Conservation (phyloP, 1,140 invertebrate species). For the Drosophila arizonae region DNA sequence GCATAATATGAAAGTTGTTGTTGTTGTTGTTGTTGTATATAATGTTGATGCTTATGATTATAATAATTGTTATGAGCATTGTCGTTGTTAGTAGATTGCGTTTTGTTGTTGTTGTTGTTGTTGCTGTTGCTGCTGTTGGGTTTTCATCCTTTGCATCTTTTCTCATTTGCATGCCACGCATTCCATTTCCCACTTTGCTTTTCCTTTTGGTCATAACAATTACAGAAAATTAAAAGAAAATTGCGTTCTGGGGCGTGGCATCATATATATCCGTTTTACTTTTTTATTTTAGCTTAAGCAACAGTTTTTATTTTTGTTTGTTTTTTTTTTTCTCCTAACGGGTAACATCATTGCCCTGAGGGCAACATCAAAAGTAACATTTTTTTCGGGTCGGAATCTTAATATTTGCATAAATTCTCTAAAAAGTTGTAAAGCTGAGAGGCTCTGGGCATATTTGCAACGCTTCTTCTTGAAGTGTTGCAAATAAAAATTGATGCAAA, state of each 20-base stretch:
- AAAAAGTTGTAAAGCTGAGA: not conserved
- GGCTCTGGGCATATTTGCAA: not conserved
- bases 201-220: conserved; percentile 46
- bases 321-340: not conserved
- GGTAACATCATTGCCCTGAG: not conserved
- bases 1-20: conserved; percentile 60
- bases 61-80: conserved; percentile 65
- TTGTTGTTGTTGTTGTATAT: conserved; percentile 52
- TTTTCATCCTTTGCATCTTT: conserved; percentile 14
- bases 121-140: conserved; percentile 4
- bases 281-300: not conserved
- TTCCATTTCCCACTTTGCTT: conserved; percentile 25
- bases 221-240: conserved; percentile 60
- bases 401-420: conserved; percentile 3
- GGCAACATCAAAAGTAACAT: conserved; percentile 1
- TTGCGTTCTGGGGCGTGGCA: conserved; percentile 38
- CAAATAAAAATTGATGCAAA: too few species aligned
- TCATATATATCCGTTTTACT: conserved; percentile 1
- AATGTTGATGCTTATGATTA: conserved; percentile 70
- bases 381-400: not conserved
- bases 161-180: conserved; percentile 54
- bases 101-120: conserved; percentile 9
- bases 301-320: not conserved
- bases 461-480: too few species aligned
- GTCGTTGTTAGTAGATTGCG: conserved; percentile 61